Conservation (phyloP, 2,888 invertebrate species). For the Drosophila borborema region DNA sequence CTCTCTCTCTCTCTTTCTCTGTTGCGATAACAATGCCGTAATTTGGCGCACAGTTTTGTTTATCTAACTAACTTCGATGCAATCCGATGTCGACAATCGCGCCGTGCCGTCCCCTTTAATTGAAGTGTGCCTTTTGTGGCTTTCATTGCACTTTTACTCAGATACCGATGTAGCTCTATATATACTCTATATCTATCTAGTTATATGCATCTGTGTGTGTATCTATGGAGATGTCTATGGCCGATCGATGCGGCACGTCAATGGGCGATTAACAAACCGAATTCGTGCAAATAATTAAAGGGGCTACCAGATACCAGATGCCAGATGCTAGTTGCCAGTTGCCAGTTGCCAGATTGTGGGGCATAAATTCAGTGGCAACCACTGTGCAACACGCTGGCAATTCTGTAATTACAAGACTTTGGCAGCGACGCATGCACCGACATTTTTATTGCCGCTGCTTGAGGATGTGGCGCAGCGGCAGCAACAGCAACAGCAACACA, state of each 20-base stretch:
- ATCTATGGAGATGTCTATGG: conserved; percentile 52
- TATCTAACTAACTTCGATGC: conserved; percentile 58
- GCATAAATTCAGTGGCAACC: conserved; percentile 44
- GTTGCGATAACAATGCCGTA: conserved; percentile 70
- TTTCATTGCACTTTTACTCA: conserved; percentile 66
- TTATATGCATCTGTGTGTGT: conserved; percentile 17
- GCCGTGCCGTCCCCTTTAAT: conserved; percentile 62
- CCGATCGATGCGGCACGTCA: conserved; percentile 53
- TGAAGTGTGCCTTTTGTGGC: conserved; percentile 67
- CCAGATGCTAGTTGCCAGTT: conserved; percentile 34
- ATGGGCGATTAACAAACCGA: conserved; percentile 65
- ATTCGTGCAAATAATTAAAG: conserved; percentile 75
- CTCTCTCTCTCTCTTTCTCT: neutral
- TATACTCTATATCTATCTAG: conserved; percentile 6
- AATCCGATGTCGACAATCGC: conserved; percentile 52
- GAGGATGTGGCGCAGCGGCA: conserved; percentile 63
- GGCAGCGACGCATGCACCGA: conserved; percentile 56
- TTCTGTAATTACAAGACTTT: conserved; percentile 54
- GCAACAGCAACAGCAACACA: conserved; percentile 15
- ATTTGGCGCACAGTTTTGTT: conserved; percentile 69
- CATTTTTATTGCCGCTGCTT: conserved; percentile 47
- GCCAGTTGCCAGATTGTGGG: conserved; percentile 23
- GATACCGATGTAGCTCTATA: conserved; percentile 20
- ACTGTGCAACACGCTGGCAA: conserved; percentile 40
- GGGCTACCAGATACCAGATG: conserved; percentile 37